A percentile compares a stretch with the other conserved stretches of the same genome.
Evolutionary conservation across 2,888 invertebrate species (phyloP).

Genomic region (Herminia tarsipennalis): DNA sequence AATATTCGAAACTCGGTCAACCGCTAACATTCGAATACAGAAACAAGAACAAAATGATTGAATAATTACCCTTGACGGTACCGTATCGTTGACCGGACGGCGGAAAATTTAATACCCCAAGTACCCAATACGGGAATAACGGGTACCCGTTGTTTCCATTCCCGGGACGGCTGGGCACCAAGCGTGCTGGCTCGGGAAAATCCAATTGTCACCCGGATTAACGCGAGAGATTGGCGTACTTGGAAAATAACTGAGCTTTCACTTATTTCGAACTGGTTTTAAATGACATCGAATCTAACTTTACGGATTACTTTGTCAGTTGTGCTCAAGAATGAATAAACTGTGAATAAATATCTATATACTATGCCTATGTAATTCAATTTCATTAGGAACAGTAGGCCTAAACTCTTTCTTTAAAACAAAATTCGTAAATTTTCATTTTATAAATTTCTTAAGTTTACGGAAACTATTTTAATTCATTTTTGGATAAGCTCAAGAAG

Average conservation of each 20-base stretch:
- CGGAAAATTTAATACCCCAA: constrained; percentile 22
- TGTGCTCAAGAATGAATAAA: too few species aligned
- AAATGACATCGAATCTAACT: constrained; percentile 21
- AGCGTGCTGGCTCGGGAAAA: constrained; percentile 20
- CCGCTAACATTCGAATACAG: constrained; percentile 7
- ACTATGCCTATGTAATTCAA: too few species aligned
- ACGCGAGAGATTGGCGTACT: constrained; percentile 25
- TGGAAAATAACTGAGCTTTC: constrained; percentile 32
- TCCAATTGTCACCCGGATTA: constrained; percentile 43
- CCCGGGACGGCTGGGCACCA: constrained; percentile 4
- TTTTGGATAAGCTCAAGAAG: too few species aligned
- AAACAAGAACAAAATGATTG: constrained; percentile 19
- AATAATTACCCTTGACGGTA: constrained; percentile 18
- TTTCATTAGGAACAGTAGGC: too few species aligned
- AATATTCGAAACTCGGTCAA: constrained; percentile 13
- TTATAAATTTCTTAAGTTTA: too few species aligned
- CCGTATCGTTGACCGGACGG: constrained; percentile 16
- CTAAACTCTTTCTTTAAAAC: too few species aligned
- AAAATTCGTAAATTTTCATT: too few species aligned
- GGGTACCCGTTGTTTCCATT: constrained; percentile 2
- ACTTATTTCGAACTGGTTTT: constrained; percentile 32
- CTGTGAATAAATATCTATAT: too few species aligned
- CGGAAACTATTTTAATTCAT: too few species aligned
- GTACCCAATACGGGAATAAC: not conserved
- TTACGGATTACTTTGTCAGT: constrained; percentile 10